Percentiles rank a stretch among this genome's conserved stretches.
These are phyloP conservation scores for Antigone vipio DNA, from an alignment of 2,113 vertebrate genomes.

Conservation along the genomic window DNA sequence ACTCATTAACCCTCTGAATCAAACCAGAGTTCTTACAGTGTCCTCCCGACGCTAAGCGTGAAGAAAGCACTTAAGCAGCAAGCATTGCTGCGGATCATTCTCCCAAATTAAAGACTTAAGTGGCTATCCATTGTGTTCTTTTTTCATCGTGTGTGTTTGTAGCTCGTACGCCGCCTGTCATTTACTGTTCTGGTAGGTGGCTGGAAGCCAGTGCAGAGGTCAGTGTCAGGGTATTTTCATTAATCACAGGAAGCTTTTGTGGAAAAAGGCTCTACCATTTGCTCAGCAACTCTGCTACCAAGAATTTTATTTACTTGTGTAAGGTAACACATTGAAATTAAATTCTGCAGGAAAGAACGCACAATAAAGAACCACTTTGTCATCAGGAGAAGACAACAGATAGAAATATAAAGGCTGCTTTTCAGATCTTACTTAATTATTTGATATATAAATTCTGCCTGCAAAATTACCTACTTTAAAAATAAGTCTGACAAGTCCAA, in stretches of 20 bases:
- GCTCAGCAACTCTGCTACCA: background rate
- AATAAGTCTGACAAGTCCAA: background rate
- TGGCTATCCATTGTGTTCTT: background rate
- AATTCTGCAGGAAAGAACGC: background rate
- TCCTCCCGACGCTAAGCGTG: rapidly evolving
- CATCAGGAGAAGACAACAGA: background rate
- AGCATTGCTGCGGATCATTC: background rate
- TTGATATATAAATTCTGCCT: background rate
- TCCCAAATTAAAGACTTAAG: background rate
- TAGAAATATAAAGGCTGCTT: background rate
- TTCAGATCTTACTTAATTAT: background rate
- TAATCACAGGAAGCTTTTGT: constrained; percentile 5
- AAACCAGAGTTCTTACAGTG: background rate
- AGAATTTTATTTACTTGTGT: background rate
- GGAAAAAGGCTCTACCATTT: background rate
- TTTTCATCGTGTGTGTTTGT: background rate
- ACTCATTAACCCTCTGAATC: constrained; percentile 15
- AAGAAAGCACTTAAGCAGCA: background rate
- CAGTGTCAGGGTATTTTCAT: background rate
- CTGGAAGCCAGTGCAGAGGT: constrained; percentile 6
- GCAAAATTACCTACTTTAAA: background rate
- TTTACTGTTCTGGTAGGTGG: background rate
- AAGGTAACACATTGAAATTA: background rate
- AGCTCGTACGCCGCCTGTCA: background rate
- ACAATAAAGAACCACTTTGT: background rate